Evolutionary conservation across 2,113 vertebrate genomes (phyloP).

Genomic region (Erinaceus europaeus): DNA sequence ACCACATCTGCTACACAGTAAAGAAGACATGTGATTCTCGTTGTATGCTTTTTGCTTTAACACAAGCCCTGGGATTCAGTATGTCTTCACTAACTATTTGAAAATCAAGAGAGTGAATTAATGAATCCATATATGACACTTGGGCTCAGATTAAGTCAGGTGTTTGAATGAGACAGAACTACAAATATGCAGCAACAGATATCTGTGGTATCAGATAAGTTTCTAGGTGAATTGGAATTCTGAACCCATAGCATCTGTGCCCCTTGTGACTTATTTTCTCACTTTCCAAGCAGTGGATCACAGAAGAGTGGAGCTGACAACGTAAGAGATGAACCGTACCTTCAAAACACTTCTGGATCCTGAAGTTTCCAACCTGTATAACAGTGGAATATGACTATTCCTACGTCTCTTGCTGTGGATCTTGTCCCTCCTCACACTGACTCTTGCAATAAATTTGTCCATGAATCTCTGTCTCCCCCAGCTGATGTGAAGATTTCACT

Average conservation of each 20-base stretch:
- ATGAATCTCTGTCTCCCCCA: neutral
- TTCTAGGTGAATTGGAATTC: neutral
- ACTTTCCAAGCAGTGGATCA: neutral
- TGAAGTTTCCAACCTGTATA: neutral
- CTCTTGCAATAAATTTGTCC: neutral
- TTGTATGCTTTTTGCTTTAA: neutral
- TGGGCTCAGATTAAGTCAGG: neutral
- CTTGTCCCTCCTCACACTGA: neutral
- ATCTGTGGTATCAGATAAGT: no score
- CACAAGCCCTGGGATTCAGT: neutral
- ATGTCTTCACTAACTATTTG: neutral
- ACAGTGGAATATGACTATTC: neutral
- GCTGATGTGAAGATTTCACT: neutral
- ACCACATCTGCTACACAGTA: neutral
- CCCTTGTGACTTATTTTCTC: neutral
- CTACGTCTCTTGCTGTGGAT: neutral
- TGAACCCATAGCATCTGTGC: neutral
- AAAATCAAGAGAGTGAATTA: neutral
- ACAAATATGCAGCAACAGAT: neutral
- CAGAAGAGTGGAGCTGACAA: neutral
- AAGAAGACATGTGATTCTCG: neutral
- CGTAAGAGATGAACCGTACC: neutral
- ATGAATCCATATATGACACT: neutral
- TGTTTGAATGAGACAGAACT: neutral
- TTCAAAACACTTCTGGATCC: neutral